A percentile compares a stretch with the other conserved stretches of the same genome.
These are phyloP conservation scores for Gasterosteus nipponicus DNA, from an alignment of 2,113 vertebrate genomes.

Conservation along the genomic window DNA sequence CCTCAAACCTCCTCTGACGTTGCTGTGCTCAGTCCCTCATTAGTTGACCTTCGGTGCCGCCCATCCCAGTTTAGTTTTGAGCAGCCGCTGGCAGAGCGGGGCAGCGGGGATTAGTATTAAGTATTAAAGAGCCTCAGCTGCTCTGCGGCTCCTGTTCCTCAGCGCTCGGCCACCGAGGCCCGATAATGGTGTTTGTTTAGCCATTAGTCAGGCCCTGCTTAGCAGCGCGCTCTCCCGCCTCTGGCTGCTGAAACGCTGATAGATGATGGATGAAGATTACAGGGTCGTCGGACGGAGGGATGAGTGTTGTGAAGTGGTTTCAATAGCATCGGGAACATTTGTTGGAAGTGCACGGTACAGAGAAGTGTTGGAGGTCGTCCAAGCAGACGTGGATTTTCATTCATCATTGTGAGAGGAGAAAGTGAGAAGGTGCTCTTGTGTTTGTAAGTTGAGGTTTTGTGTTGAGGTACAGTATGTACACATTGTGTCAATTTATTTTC, in stretches of 20 bases:
- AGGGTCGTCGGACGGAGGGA: conserved; percentile 46
- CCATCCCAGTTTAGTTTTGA: conserved; percentile 37
- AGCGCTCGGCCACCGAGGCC: conserved; percentile 64
- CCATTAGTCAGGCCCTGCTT: conserved; percentile 79
- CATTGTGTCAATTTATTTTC: no score
- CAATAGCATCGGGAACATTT: conserved; percentile 48
- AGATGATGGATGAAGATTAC: conserved; percentile 71
- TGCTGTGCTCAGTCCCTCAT: conserved; percentile 62
- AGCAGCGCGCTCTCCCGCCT: conserved; percentile 63
- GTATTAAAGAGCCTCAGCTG: conserved; percentile 74
- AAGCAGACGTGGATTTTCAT: conserved; percentile 38
- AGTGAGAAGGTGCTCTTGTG: conserved; percentile 28
- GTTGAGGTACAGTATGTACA: background rate
- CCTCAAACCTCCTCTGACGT: conserved; percentile 36
- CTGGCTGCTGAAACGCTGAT: conserved; percentile 59
- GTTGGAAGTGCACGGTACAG: conserved; percentile 12
- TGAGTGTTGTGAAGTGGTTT: conserved; percentile 59
- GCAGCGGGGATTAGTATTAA: conserved; percentile 62
- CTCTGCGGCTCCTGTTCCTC: conserved; percentile 67
- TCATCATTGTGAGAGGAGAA: conserved; percentile 22
- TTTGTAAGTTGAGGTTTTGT: conserved; percentile 36
- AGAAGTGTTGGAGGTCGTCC: conserved; percentile 15
- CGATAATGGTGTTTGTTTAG: conserved; percentile 84
- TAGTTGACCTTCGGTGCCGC: conserved; percentile 46
- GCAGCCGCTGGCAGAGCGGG: conserved; percentile 49